Conservation (phyloP, 2,888 invertebrate species). For the Yponomeuta evonymella region DNA sequence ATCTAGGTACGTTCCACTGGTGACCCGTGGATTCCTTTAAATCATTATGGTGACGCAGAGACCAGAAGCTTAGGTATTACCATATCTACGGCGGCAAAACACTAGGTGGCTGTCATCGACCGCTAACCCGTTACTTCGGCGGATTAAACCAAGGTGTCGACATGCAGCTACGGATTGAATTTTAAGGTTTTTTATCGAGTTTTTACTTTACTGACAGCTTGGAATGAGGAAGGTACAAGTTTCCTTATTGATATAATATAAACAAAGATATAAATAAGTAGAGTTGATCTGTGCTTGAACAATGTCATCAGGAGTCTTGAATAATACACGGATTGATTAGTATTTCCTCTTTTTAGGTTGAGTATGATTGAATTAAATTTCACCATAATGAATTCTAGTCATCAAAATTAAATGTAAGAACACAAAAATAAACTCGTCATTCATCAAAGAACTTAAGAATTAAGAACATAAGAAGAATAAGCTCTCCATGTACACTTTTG, state of each 20-base stretch:
- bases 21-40: background rate
- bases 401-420: too few relatives aligned
- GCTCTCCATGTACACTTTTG: too few relatives aligned
- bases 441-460: too few relatives aligned
- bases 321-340: too few relatives aligned
- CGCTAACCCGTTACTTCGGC: conserved; percentile 10
- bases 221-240: background rate
- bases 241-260: background rate
- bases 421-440: too few relatives aligned
- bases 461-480: too few relatives aligned
- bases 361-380: too few relatives aligned
- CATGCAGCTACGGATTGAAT: conserved; percentile 16
- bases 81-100: background rate
- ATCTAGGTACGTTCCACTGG: background rate
- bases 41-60: background rate
- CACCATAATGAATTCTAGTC: too few relatives aligned
- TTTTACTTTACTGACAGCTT: background rate
- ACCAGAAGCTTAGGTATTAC: background rate
- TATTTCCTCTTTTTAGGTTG: too few relatives aligned
- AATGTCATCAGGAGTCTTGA: too few relatives aligned
- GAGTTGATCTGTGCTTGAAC: too few relatives aligned
- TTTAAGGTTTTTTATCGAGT: background rate
- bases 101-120: conserved; percentile 12
- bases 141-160: conserved; percentile 8
- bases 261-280: too few relatives aligned